Percentiles rank a stretch among this genome's conserved stretches.
Evolutionary conservation across 2,113 vertebrate genomes (phyloP).

Genomic region (Microcebus lehilahytsara): DNA sequence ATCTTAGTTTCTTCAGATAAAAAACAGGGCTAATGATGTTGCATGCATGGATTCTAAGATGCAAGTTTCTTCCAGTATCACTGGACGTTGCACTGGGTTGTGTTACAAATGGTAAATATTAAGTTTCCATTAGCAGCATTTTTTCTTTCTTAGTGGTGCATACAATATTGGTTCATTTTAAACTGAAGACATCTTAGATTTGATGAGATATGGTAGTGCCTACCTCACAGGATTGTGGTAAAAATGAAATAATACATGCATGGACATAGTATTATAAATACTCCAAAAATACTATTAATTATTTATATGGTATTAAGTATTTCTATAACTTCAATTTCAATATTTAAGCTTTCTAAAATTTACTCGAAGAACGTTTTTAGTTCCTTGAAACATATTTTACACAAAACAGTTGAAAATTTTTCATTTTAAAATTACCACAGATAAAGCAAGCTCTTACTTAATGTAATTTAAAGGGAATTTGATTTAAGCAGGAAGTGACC

Average conservation of each 20-base stretch:
- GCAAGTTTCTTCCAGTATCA: not conserved
- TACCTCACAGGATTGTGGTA: not conserved
- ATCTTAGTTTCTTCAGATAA: not conserved
- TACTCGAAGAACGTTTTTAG: not conserved
- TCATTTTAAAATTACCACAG: conserved; percentile 25
- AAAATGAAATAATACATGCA: not conserved
- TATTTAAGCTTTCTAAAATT: not conserved
- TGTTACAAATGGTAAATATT: not conserved
- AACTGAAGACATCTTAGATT: not conserved
- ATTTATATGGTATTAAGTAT: not conserved
- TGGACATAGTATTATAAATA: not conserved
- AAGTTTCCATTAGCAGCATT: not conserved
- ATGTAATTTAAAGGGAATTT: not conserved
- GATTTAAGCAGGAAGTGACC: not conserved
- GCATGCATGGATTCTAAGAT: not conserved
- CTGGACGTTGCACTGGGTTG: not conserved
- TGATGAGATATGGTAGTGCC: not conserved
- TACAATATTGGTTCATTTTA: not conserved
- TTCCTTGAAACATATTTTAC: not conserved
- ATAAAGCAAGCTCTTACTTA: not conserved
- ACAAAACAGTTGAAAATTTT: not conserved
- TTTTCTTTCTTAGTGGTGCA: not conserved
- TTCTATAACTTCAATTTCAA: conserved; percentile 23
- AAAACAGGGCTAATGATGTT: not conserved
- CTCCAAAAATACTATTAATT: not conserved